Conservation (phyloP, 2,113 vertebrate genomes). For the Melanerpes formicivorus region DNA sequence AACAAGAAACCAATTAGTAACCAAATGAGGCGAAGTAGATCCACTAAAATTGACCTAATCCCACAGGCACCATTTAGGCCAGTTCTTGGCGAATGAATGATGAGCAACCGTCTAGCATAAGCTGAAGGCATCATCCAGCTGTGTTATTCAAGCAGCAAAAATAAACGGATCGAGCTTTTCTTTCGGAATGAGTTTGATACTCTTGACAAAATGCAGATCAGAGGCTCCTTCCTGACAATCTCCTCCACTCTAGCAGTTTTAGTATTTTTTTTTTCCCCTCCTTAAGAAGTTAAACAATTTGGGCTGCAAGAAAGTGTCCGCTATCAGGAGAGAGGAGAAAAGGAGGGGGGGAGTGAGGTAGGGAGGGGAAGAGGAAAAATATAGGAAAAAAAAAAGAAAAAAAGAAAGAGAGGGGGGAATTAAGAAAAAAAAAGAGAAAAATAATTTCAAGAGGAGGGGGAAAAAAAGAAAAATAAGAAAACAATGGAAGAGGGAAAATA, state of each 20-base stretch:
- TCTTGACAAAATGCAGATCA: slow-evolving; percentile 72
- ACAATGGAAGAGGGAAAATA: no score
- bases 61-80: slow-evolving; percentile 82
- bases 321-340: no score
- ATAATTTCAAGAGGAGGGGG: background rate
- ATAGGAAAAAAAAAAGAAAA: accelerated
- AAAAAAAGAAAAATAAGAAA: no score
- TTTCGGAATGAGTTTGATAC: slow-evolving; percentile 70
- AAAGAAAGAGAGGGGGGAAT: accelerated
- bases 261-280: background rate
- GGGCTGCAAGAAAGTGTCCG: background rate
- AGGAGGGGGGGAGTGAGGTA: no score
- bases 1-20: slow-evolving; percentile 91
- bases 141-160: slow-evolving; percentile 75
- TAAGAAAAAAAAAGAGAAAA: background rate
- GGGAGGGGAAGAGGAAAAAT: accelerated
- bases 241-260: background rate
- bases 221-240: background rate
- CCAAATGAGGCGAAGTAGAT: slow-evolving; percentile 88
- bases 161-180: slow-evolving; percentile 74
- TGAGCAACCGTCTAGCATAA: slow-evolving; percentile 68
- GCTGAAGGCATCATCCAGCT: slow-evolving; percentile 75
- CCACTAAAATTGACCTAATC: slow-evolving; percentile 85
- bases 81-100: slow-evolving; percentile 79
- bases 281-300: background rate